phyloP scores from a whole-genome alignment of 2,888 invertebrate species.

The Ophonus ardosiacus region DNA sequence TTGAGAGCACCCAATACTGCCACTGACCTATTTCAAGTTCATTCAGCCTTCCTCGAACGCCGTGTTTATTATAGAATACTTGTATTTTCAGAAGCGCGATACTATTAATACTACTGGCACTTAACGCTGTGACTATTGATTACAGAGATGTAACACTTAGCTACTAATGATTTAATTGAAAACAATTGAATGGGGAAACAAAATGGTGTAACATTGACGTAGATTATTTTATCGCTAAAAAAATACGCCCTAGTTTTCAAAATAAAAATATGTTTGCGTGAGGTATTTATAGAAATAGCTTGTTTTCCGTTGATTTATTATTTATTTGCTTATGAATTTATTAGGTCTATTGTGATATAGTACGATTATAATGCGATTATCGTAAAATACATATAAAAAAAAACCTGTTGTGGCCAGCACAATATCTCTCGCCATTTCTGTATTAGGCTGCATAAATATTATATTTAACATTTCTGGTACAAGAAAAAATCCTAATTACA shows the following conservation, averaged over 20 bases:
- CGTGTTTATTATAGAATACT: constrained; percentile 68
- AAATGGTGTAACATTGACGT: neutral
- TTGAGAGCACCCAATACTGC: constrained; percentile 68
- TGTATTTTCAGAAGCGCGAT: constrained; percentile 68
- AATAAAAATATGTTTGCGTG: constrained; percentile 31
- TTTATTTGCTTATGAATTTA: constrained; percentile 13
- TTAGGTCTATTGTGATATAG: neutral
- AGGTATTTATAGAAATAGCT: constrained; percentile 7
- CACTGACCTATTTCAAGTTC: constrained; percentile 73
- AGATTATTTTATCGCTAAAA: neutral
- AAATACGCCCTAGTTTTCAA: constrained; percentile 14
- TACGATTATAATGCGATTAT: constrained; percentile 35
- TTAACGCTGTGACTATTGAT: constrained; percentile 57
- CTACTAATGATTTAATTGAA: constrained; percentile 13
- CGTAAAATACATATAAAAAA: no score
- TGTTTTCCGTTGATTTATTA: constrained; percentile 15
- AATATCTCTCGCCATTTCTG: no score
- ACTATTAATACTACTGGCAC: constrained; percentile 67
- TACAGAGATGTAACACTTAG: constrained; percentile 28
- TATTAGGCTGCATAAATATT: no score
- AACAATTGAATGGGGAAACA: constrained; percentile 7
- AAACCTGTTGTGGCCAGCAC: no score
- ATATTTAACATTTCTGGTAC: no score
- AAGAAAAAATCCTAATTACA: no score
- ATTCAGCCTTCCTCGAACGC: constrained; percentile 67